Evolutionary conservation across 2,113 vertebrate species (phyloP), one percentile per base, ranked within the genome.

Genomic region (Microtus richardsoni): DNA sequence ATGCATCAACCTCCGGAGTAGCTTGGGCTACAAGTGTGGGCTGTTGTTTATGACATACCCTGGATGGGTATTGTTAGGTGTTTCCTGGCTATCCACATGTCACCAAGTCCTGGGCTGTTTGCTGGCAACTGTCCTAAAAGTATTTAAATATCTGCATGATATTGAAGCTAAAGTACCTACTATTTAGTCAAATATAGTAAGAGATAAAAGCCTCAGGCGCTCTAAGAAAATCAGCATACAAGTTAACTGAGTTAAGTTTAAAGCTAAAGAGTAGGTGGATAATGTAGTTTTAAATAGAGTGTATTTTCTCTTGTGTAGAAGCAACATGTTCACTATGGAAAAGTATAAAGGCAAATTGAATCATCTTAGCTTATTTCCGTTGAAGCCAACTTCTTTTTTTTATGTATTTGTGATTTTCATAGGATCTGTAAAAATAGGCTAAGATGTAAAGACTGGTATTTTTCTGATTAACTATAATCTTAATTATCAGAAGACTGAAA

Each of bases 181-280:
- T 82, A 68, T 39, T 68, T 44, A 78, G 13, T 89, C 64, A 82
- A 80, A 92, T 68, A 80, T 11, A 74, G 17, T 33, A 49, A 17
- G 52, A 85, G 44, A 90, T 68, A 44, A 94, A 79, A 90, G n/a
- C 14, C 28, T 80, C 30, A 21, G 71, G 77, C 85, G 36, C 86
- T 88, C 87, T 95, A 93, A 94, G 82, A 91, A 96, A 86, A 62
- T 24, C n/a, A 74, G 13, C 54, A 82, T 88, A 24, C 54, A 75
- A 49, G 75, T 93, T 83, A 91, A 80, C 36, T 60, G 17, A 49
- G 5, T 33, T 44, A 47, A 8, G 60, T 88, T 91, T 62, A 64
- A 86, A 68, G 66, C 91, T 88, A 62, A 85, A 91, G 88, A 33
- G 21, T 68, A n/a, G 17, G 28, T 74, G 26, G 62, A 64, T 91